phyloP scores from a whole-genome alignment of 2,888 invertebrate genomes.

The Silvanus unidentatus region DNA sequence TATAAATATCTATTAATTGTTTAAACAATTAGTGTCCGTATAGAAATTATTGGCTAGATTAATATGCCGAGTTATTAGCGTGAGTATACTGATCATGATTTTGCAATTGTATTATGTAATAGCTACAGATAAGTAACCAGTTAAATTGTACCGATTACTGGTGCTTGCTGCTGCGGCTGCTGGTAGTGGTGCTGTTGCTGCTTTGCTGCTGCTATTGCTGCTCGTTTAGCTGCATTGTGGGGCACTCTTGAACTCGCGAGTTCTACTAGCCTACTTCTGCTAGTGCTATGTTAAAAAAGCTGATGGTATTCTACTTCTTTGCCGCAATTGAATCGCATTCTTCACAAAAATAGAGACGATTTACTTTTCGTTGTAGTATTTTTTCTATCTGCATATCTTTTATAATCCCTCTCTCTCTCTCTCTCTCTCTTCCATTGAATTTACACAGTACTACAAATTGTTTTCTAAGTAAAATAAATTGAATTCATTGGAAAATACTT shows the following conservation, averaged over 20 bases:
- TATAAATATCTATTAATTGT: too few species aligned
- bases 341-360: too few species aligned
- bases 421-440: neutral
- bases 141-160: neutral
- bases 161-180: constrained; percentile 8
- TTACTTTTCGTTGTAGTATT: too few species aligned
- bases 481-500: neutral
- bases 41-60: too few species aligned
- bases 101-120: constrained; percentile 28
- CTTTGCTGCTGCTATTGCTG: neutral
- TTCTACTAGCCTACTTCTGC: constrained; percentile 43
- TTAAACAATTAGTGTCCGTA: too few species aligned
- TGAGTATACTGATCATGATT: constrained; percentile 19
- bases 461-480: neutral
- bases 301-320: neutral
- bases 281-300: neutral
- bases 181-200: constrained; percentile 11
- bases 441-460: neutral
- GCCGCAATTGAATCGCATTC: neutral
- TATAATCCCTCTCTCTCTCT: neutral
- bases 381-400: too few species aligned
- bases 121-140: constrained; percentile 16
- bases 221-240: constrained; percentile 1
- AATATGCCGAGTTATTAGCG: too few species aligned
- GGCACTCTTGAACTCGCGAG: constrained; percentile 31